phyloP scores from a whole-genome alignment of 2,113 vertebrate genomes.

The Grus americana region DNA sequence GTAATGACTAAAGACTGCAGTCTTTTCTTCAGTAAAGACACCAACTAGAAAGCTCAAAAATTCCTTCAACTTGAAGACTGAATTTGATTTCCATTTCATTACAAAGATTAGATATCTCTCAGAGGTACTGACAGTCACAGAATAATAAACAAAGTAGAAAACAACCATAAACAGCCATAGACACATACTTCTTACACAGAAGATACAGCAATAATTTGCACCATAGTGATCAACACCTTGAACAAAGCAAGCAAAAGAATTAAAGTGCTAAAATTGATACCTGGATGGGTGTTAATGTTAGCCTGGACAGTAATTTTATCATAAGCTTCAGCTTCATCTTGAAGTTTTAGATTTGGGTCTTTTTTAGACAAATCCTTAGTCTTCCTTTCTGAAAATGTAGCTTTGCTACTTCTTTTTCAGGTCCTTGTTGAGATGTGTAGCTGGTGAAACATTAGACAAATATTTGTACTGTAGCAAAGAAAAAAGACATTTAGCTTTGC shows the following conservation, averaged over 20 bases:
- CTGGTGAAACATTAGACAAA: conserved; percentile 3
- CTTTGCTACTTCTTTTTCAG: conserved; percentile 48
- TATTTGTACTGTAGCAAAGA: not conserved
- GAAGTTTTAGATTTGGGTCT: not conserved
- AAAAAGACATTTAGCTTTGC: not conserved
- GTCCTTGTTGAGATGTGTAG: not conserved
- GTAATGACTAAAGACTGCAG: not conserved
- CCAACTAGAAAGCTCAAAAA: not conserved
- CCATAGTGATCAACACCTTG: not conserved
- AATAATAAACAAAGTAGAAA: not conserved
- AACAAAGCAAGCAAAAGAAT: not conserved
- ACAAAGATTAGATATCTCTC: not conserved
- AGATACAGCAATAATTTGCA: not conserved
- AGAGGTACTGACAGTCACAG: not conserved
- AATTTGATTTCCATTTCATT: not conserved
- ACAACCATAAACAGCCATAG: not conserved
- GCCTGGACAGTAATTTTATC: not conserved
- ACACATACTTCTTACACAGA: not conserved
- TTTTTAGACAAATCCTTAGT: conserved; percentile 22
- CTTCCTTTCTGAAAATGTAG: conserved; percentile 54
- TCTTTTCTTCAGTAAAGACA: not conserved
- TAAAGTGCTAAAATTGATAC: not conserved
- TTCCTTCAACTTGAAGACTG: not conserved
- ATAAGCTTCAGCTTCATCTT: conserved; percentile 34
- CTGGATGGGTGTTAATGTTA: conserved; percentile 69